These are phyloP conservation scores for Diplogasteroides magnus DNA, from an alignment of 1,140 invertebrate species.

Conservation along the genomic window DNA sequence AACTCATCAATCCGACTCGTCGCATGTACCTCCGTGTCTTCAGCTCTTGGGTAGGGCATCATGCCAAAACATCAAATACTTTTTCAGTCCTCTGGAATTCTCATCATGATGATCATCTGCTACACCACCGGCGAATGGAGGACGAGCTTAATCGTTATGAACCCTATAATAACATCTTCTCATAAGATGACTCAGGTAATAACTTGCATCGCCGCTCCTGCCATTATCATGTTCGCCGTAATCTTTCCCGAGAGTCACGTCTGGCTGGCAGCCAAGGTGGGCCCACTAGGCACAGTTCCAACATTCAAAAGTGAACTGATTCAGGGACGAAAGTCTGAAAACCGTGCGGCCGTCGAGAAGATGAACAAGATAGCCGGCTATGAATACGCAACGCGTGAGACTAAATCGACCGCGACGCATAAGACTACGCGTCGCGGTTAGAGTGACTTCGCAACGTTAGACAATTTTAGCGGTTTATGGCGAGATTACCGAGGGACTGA, in stretches of 20 bases:
- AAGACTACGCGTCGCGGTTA: no score
- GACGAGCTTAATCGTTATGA: background rate
- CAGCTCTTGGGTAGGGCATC: background rate
- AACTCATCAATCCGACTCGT: background rate
- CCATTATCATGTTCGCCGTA: background rate
- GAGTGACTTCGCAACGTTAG: no score
- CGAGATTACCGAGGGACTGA: background rate
- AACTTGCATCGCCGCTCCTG: background rate
- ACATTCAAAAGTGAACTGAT: background rate
- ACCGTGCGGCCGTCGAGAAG: background rate
- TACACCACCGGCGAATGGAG: background rate
- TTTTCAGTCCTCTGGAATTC: background rate
- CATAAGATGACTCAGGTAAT: no score
- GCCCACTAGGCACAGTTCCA: background rate
- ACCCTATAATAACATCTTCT: no score
- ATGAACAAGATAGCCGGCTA: background rate
- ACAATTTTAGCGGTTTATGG: no score
- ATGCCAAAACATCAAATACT: background rate
- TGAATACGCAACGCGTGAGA: background rate
- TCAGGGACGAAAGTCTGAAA: background rate
- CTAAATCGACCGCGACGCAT: no score
- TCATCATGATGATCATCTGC: background rate
- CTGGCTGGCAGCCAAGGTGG: background rate
- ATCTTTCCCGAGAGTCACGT: background rate
- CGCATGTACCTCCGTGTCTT: background rate